Evolutionary conservation across 1,140 invertebrate species (phyloP), one percentile per base, ranked within the genome.

Genomic region (Mycetomoellerius zeteki): DNA sequence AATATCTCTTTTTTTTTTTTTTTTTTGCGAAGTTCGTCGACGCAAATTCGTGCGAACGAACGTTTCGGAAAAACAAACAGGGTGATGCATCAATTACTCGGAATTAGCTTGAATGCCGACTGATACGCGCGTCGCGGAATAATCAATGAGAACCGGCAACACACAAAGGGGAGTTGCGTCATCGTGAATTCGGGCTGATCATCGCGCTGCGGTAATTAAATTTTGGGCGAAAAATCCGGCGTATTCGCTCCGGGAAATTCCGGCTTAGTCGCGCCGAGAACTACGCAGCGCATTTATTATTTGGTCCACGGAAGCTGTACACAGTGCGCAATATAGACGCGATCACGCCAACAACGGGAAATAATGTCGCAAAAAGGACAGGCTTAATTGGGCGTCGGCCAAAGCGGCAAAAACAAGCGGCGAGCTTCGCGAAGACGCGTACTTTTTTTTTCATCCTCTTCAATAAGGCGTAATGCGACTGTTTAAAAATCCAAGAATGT

Each of bases 371-470:
- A 69, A 87, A 90, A 85, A 87, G 80, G 72, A 50, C 47, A 19
- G 54, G 37, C 27, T 64, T 85, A 81, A 90, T 90, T 91, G 90
- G 87, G 64, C 78, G 52, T 16, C 3, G 33, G 89, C 89, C 90
- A 91, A 90, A 54, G 14, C 21, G 52, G 33, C 24, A 30, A 60
- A 64, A 87, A 84, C 60, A 30, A 85, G 78, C 60, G 71, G 14
- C 16, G 19, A 24, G 24, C 5, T n/a, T 86, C 78, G 21, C 27
- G 33, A 54, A 14, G 19, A 37, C 33, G 24, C 50, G 33, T 3
- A 64, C 8, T n/a, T 65, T 54, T 37, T 33, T 58, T n/a, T 8
- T n/a, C n/a, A n/a, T n/a, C 37, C 8, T 27, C 50, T 5, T 24
- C 43, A 43, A 47, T 5, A 50, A 50, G 3, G 3, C 47, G 37